Conservation (phyloP, 2,113 vertebrate species). For the Boulengeromyrus knoepffleri region DNA sequence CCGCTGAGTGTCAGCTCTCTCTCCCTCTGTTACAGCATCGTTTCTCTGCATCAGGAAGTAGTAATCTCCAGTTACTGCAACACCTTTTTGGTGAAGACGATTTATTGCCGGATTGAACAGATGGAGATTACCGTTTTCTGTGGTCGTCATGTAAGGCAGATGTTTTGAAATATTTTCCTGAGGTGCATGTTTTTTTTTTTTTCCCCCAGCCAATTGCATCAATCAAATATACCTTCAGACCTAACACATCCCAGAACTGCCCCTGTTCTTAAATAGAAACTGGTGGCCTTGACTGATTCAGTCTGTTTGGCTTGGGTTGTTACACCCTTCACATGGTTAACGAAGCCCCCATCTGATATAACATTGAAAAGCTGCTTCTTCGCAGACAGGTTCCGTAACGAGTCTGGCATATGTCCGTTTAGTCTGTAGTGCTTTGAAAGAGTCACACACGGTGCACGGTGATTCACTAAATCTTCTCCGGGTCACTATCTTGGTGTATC, state of each 20-base stretch:
- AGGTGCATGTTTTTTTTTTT: neutral
- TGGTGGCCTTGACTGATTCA: neutral
- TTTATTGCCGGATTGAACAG: neutral
- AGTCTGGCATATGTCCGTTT: neutral
- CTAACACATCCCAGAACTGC: neutral
- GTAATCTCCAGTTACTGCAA: neutral
- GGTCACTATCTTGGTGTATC: neutral
- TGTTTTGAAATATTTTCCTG: neutral
- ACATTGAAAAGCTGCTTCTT: neutral
- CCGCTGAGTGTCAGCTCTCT: neutral
- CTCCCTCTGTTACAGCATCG: neutral
- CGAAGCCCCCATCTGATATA: neutral
- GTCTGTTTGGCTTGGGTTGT: neutral
- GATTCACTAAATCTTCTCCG: neutral
- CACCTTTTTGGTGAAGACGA: neutral
- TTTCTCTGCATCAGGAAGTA: neutral
- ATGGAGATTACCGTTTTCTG: neutral
- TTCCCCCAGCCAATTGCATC: neutral
- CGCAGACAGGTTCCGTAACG: neutral
- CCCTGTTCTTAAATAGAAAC: neutral
- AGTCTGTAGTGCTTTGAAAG: neutral
- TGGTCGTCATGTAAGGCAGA: neutral
- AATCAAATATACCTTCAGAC: neutral
- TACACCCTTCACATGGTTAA: neutral
- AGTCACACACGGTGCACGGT: neutral